Conservation (phyloP, 1,140 invertebrate genomes). For the Coptotermes formosanus region DNA sequence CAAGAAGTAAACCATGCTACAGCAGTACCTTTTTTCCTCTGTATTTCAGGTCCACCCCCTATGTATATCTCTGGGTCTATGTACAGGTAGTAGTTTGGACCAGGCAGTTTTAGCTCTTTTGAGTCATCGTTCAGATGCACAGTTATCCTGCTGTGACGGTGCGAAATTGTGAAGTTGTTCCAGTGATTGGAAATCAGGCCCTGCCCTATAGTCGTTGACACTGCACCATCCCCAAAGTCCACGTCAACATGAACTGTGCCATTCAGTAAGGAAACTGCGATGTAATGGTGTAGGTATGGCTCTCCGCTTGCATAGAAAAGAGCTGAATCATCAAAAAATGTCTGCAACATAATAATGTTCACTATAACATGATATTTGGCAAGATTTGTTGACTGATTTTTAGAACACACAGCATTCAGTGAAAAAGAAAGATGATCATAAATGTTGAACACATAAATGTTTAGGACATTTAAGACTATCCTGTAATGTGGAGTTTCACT, state of each 20-base stretch:
- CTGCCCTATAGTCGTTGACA: slow-evolving; percentile 52
- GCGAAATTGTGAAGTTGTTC: slow-evolving; percentile 87
- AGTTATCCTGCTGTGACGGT: slow-evolving; percentile 68
- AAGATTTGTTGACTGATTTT: no score
- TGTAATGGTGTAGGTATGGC: slow-evolving; percentile 77
- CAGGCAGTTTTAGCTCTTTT: slow-evolving; percentile 66
- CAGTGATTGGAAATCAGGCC: slow-evolving; percentile 72
- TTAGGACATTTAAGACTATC: no score
- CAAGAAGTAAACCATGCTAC: neutral
- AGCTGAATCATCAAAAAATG: slow-evolving; percentile 81
- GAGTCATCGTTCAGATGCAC: slow-evolving; percentile 72
- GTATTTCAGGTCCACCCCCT: slow-evolving; percentile 76
- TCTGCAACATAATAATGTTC: slow-evolving; percentile 50
- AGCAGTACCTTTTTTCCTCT: slow-evolving; percentile 54
- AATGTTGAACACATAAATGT: no score
- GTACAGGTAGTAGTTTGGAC: slow-evolving; percentile 72
- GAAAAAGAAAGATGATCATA: no score
- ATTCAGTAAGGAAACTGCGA: slow-evolving; percentile 77
- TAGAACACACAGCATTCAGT: no score
- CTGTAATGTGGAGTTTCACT: no score
- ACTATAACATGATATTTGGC: no score
- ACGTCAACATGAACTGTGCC: slow-evolving; percentile 76
- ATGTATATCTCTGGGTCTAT: slow-evolving; percentile 93
- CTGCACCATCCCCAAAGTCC: slow-evolving; percentile 76
- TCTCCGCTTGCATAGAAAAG: slow-evolving; percentile 85